Percentiles rank a stretch among this genome's conserved stretches.
These are phyloP conservation scores for Chrysoperla carnea DNA, from an alignment of 1,140 invertebrate genomes.

Conservation along the genomic window DNA sequence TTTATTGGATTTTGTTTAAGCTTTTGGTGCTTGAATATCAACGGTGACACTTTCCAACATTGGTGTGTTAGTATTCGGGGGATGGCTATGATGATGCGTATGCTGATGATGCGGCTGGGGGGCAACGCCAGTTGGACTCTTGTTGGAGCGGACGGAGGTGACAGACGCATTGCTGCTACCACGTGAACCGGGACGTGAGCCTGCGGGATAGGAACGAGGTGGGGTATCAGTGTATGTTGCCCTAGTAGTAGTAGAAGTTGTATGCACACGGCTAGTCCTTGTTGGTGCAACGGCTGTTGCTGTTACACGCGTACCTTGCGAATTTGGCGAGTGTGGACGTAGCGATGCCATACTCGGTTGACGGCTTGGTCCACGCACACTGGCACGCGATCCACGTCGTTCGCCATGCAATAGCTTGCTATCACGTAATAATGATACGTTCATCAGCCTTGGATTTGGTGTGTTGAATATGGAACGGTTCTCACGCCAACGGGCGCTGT, in stretches of 20 bases:
- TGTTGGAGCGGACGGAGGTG: slow-evolving; percentile 30
- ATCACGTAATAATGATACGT: slow-evolving; percentile 64
- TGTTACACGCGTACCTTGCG: slow-evolving; percentile 47
- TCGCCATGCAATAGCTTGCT: slow-evolving; percentile 63
- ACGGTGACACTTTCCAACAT: slow-evolving; percentile 36
- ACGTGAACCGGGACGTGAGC: slow-evolving; percentile 43
- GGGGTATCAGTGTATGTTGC: slow-evolving; percentile 1
- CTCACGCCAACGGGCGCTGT: slow-evolving; percentile 75
- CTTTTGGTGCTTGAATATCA: slow-evolving; percentile 30
- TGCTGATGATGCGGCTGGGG: slow-evolving; percentile 22
- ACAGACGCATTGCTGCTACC: slow-evolving; percentile 46
- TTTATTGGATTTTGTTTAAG: slow-evolving; percentile 13
- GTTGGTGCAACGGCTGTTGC: slow-evolving; percentile 8
- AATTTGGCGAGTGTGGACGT: slow-evolving; percentile 58
- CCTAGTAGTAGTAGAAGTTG: slow-evolving; percentile 9
- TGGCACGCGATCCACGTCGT: slow-evolving; percentile 55
- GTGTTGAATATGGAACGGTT: slow-evolving; percentile 88
- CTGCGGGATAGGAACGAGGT: slow-evolving; percentile 17
- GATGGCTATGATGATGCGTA: slow-evolving; percentile 22
- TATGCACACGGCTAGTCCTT: slow-evolving; percentile 7
- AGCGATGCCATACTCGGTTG: slow-evolving; percentile 69
- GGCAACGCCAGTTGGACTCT: slow-evolving; percentile 23
- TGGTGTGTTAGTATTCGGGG: slow-evolving; percentile 15
- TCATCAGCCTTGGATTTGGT: slow-evolving; percentile 79
- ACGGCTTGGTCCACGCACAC: slow-evolving; percentile 53